Conservation (phyloP, 2,797 vertebrate genomes). For the Macropodus opercularis region DNA sequence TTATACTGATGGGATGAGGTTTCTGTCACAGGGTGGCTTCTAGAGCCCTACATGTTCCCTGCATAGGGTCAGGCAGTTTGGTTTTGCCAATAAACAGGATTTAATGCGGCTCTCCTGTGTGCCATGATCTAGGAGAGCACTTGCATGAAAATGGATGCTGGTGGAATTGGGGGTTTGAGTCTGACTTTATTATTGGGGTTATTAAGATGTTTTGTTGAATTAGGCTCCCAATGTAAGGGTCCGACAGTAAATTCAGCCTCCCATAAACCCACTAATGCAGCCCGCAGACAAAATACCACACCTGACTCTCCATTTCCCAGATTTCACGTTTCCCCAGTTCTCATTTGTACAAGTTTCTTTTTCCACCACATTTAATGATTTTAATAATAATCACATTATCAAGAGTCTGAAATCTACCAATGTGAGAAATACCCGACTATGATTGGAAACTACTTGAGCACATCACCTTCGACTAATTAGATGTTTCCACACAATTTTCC, state of each 20-base stretch:
- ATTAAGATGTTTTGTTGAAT: constrained; percentile 70
- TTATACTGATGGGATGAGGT: constrained; percentile 60
- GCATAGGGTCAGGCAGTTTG: constrained; percentile 59
- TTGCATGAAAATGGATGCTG: constrained; percentile 58
- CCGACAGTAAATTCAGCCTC: constrained; percentile 47
- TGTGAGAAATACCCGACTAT: constrained; percentile 1
- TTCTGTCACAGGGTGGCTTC: constrained; percentile 63
- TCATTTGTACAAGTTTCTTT: constrained; percentile 15
- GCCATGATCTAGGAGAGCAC: constrained; percentile 53
- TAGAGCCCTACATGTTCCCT: constrained; percentile 40
- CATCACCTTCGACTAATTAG: background rate
- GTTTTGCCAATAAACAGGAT: constrained; percentile 74
- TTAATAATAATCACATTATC: constrained; percentile 9
- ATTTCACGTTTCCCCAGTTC: constrained; percentile 2
- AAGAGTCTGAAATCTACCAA: background rate
- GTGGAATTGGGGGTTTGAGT: constrained; percentile 51
- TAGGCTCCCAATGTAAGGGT: constrained; percentile 41
- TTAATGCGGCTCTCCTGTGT: constrained; percentile 60
- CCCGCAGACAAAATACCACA: background rate
- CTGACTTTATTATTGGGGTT: constrained; percentile 60
- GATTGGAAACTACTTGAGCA: background rate
- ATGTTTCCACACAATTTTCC: background rate
- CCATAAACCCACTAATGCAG: constrained; percentile 20
- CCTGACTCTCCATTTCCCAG: background rate
- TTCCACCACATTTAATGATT: background rate